Base-by-base conservation (phyloP, 1,140 invertebrate species). In the Pteromalus puparum region DNA sequence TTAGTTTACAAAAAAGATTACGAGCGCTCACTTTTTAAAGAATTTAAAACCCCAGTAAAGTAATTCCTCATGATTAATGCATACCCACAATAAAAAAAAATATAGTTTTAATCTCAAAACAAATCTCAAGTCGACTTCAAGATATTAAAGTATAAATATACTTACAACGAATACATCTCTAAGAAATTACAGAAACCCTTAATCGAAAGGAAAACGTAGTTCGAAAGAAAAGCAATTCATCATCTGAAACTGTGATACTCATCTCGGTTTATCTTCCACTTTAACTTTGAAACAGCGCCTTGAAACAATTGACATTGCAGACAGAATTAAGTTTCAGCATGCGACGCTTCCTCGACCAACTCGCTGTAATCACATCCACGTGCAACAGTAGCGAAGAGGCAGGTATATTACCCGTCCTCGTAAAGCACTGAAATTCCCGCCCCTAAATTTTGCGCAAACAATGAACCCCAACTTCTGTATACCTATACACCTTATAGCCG, bases 311-410 rank as follows among this genome's bases (percentile, higher is more conserved):
- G 53, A 61, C 53, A 61, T 61, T 61, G 53, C 53, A 61, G 53
- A 61, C 53, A 61, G 53, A 61, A 61, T 61, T 61, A 61, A 61
- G 53, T 61, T 61, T 61, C 53, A 61, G 53, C 53, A 61, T 61
- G 53, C 53, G 53, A 61, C 53, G 53, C 53, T 61, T 61, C 53
- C 21, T 61, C 53, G 53, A n/a, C 18, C 53, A 61, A 61, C 15
- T 61, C 7, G 53, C 53, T 18, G 53, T 61, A 61, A 61, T 61
- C 53, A 61, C 53, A 61, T 61, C 53, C 53, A 61, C 53, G 53
- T 61, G 18, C 21, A 61, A 61, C 53, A 61, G 21, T 15, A n/a
- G 18, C 30, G 30, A 5, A 34, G 38, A 10, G 38, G 38, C 53
- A 7, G 21, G 53, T 53, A 53, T 53, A 53, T 53, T 15, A 61